These are phyloP conservation scores for Genyomyrus donnyi DNA, from an alignment of 2,113 vertebrate species.

Conservation along the genomic window DNA sequence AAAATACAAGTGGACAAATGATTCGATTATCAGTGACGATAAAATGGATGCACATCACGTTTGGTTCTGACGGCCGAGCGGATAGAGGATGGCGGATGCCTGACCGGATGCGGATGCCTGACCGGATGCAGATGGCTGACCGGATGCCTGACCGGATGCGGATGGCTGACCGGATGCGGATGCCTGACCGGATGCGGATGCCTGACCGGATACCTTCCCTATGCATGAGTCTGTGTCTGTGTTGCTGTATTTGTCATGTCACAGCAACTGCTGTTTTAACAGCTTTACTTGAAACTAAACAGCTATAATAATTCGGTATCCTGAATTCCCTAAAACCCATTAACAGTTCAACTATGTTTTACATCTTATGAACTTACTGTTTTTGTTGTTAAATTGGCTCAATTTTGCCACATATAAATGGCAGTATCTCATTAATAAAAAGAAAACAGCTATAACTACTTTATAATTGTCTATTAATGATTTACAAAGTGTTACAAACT, in stretches of 20 bases:
- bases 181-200: background rate
- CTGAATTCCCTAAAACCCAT: background rate
- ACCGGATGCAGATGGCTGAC: background rate
- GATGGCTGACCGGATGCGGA: too few relatives aligned
- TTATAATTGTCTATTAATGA: background rate
- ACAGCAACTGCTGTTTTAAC: background rate
- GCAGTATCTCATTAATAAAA: background rate
- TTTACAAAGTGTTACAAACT: background rate
- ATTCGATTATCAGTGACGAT: background rate
- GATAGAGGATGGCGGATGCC: background rate
- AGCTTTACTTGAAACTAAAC: background rate
- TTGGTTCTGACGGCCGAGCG: too few relatives aligned
- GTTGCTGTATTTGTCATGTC: background rate
- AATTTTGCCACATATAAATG: background rate
- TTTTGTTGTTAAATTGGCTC: background rate
- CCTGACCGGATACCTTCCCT: background rate
- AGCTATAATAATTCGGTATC: background rate
- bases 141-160: background rate
- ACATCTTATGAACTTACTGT: background rate
- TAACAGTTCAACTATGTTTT: background rate
- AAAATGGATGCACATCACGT: background rate
- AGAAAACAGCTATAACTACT: background rate
- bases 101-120: background rate
- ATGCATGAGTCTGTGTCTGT: background rate
- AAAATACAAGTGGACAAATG: background rate